Percentiles rank a stretch among this genome's conserved stretches.
Evolutionary conservation across 2,113 vertebrate species (phyloP).

Genomic region (Corvus cornix): DNA sequence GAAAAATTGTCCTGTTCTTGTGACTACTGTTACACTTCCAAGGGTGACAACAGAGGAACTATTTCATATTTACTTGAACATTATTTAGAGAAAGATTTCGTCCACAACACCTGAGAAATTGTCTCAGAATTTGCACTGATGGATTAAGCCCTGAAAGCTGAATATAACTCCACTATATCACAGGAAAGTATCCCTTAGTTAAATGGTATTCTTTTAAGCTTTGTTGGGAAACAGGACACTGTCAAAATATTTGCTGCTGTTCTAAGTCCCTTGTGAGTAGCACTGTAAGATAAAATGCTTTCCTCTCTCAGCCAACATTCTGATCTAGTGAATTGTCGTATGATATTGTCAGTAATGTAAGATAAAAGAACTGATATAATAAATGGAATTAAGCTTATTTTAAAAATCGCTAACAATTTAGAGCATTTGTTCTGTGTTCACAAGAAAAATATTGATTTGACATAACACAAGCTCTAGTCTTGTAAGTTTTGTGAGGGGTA

Average conservation of each 20-base stretch:
- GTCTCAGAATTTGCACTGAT: background rate
- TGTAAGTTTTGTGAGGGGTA: background rate
- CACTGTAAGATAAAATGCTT: background rate
- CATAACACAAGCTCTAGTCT: background rate
- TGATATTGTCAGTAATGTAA: background rate
- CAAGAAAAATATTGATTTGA: background rate
- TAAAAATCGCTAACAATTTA: background rate
- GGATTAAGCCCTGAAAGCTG: background rate
- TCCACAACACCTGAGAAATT: background rate
- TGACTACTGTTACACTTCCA: background rate
- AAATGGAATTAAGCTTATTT: background rate
- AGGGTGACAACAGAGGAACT: fast-evolving
- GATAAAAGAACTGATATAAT: background rate
- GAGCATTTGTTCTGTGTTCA: background rate
- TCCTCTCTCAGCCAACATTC: background rate
- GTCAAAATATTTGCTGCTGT: background rate
- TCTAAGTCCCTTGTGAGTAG: background rate
- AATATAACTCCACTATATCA: background rate
- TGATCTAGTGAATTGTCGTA: background rate
- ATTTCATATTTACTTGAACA: background rate
- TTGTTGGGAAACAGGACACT: background rate
- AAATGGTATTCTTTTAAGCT: background rate
- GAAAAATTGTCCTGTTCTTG: background rate
- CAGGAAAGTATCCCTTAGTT: background rate
- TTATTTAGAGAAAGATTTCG: background rate